A percentile compares a stretch with the other conserved stretches of the same genome.
Evolutionary conservation across 2,113 vertebrate species (phyloP).

Genomic region (Centrocercus urophasianus): DNA sequence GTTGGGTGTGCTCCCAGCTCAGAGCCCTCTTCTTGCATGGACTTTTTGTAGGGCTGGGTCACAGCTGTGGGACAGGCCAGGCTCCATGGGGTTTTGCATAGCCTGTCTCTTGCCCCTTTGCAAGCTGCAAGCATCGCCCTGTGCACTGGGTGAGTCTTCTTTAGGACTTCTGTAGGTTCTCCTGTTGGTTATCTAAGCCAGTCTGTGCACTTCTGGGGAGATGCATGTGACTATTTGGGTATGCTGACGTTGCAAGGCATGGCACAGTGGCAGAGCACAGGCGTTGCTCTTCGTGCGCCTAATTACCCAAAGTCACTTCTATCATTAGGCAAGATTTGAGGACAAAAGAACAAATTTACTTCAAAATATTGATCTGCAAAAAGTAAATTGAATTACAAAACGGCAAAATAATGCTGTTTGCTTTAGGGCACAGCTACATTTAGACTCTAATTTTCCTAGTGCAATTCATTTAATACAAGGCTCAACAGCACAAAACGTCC

Average conservation of each 20-base stretch:
- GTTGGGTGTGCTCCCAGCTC: background rate
- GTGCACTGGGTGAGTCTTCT: background rate
- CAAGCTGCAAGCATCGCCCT: accelerated
- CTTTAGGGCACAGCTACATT: conserved; percentile 52
- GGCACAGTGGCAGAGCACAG: background rate
- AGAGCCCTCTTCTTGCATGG: accelerated
- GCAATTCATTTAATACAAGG: conserved; percentile 38
- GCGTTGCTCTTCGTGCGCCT: background rate
- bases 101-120: background rate
- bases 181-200: background rate
- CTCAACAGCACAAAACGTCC: conserved; percentile 25
- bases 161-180: background rate
- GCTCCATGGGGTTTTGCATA: background rate
- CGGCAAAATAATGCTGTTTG: conserved; percentile 42
- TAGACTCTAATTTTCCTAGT: conserved; percentile 45
- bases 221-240: too few species aligned
- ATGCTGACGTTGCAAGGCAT: accelerated
- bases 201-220: accelerated
- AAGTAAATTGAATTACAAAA: conserved; percentile 52
- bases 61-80: background rate
- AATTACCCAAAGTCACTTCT: background rate
- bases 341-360: conserved; percentile 9
- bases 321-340: background rate
- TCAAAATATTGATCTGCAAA: conserved; percentile 31
- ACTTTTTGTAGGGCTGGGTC: background rate